These are phyloP conservation scores for Luidia sarsii DNA, from an alignment of 53 echinoderm and acorn worm species.

Conservation along the genomic window DNA sequence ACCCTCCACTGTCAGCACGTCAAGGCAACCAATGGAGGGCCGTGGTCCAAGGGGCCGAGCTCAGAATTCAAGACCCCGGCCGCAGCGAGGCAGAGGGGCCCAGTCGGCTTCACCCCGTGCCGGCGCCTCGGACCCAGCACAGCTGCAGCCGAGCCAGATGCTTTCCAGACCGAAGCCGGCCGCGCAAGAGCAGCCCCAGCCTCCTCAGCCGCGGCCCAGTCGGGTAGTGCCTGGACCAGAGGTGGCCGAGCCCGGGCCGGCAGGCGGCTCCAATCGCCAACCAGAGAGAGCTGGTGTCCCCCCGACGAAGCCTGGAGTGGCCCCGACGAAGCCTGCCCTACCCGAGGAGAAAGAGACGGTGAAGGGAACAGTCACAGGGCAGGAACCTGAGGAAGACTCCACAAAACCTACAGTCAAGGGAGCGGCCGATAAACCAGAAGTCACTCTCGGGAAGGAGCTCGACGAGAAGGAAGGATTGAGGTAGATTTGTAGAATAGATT, in stretches of 20 bases:
- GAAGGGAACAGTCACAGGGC: not conserved
- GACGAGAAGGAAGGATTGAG: slow-evolving; percentile 72
- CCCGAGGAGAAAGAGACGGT: too few relatives aligned
- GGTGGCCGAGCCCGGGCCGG: too few relatives aligned
- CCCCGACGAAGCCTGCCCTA: too few relatives aligned
- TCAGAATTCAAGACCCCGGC: not conserved
- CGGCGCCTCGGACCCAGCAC: not conserved
- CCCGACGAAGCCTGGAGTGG: too few relatives aligned
- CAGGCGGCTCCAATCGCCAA: slow-evolving; percentile 2
- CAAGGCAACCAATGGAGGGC: not conserved
- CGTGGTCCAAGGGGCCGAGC: slow-evolving; percentile 1
- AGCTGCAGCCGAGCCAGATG: slow-evolving; percentile 58
- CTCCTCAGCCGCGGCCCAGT: too few relatives aligned
- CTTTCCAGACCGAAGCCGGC: slow-evolving; percentile 60
- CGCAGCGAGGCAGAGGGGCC: slow-evolving; percentile 5
- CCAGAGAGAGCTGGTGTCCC: too few relatives aligned
- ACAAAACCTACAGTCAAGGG: not conserved
- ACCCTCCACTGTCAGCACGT: too few relatives aligned
- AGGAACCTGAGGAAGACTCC: not conserved
- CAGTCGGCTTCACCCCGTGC: not conserved
- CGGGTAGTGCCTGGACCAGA: too few relatives aligned
- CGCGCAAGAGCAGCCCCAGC: slow-evolving; percentile 22
- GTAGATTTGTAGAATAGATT: too few relatives aligned
- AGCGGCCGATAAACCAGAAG: not conserved
- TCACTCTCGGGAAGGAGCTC: slow-evolving; percentile 39